Base-by-base conservation (phyloP, 2,888 invertebrate genomes). In the Chromoteleia sp. region DNA sequence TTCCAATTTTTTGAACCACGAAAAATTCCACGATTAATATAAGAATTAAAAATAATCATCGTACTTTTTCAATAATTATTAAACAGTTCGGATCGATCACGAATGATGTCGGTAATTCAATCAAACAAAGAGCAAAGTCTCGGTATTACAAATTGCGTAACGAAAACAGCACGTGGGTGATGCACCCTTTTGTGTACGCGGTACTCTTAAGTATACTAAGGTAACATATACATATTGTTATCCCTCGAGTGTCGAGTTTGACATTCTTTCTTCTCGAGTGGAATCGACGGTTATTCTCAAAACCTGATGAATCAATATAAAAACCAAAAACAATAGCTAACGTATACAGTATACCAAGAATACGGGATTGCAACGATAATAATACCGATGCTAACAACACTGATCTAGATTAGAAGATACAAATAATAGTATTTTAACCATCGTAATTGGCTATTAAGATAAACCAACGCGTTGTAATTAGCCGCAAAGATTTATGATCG, bases 381-480 rank as follows among this genome's bases (percentile, higher is more conserved):
- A 59, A 59, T 43, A 30, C 21, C 30, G 56, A 21, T 33, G 15
- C 14, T 19, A 19, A 45, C 43, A 45, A 36, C 19, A 21, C 5
- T 21, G 36, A 43, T 68, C 68, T 17, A 56, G 68, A 68, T 68
- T 68, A 45, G 7, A 43, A 45, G 68, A 56, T 68, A 68, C 68
- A 68, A 68, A 68, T 68, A 68, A 56, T 33, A 56, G 45, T 36
- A 45, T 56, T 68, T 21, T 33, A 33, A 15, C 10, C 56, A 15
- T 21, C 36, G 68, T 56, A 45, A 68, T 45, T 68, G 68, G 56
- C 45, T 29, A 68, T 68, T 68, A 56, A 56, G 68, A 17, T 68
- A 25, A 45, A 56, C 33, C 45, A 45, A 68, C 56, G 68, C 56
- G 33, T 56, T 56, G 29, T 68, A 68, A 56, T 68, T 68, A 68